phyloP scores from a whole-genome alignment of 1,140 invertebrate genomes.

The Zaprionus africanus region DNA sequence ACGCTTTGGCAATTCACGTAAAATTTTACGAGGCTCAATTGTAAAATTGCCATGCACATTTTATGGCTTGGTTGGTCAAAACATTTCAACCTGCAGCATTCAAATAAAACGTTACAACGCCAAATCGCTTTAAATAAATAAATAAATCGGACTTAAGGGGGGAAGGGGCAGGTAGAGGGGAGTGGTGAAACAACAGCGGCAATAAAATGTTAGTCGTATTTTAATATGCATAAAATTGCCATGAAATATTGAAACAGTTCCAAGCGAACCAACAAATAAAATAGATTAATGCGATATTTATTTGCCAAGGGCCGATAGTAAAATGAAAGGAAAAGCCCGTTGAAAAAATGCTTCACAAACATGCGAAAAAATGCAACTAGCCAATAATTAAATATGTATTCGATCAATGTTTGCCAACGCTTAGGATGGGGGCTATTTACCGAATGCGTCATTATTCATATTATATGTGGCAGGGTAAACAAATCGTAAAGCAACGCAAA shows the following conservation, averaged over 20 bases:
- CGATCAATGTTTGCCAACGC: neutral
- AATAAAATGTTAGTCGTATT: slow-evolving; percentile 24
- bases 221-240: slow-evolving; percentile 45
- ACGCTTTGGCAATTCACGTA: slow-evolving; percentile 55
- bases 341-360: neutral
- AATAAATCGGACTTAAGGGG: slow-evolving; percentile 20
- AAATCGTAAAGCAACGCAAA: neutral
- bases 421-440: slow-evolving; percentile 1
- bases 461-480: neutral
- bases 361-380: neutral
- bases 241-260: slow-evolving; percentile 49
- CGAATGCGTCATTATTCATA: neutral
- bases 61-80: slow-evolving; percentile 60
- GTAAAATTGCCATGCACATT: slow-evolving; percentile 67
- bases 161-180: neutral
- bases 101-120: slow-evolving; percentile 45
- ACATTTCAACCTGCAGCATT: slow-evolving; percentile 50
- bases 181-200: slow-evolving; percentile 8
- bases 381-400: slow-evolving; percentile 14
- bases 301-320: slow-evolving; percentile 15
- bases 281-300: slow-evolving; percentile 36
- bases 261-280: slow-evolving; percentile 33
- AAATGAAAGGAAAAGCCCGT: neutral
- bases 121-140: slow-evolving; percentile 50
- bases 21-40: slow-evolving; percentile 70